phyloP scores from a whole-genome alignment of 2,888 invertebrate species.

The Eupsilia transversa region DNA sequence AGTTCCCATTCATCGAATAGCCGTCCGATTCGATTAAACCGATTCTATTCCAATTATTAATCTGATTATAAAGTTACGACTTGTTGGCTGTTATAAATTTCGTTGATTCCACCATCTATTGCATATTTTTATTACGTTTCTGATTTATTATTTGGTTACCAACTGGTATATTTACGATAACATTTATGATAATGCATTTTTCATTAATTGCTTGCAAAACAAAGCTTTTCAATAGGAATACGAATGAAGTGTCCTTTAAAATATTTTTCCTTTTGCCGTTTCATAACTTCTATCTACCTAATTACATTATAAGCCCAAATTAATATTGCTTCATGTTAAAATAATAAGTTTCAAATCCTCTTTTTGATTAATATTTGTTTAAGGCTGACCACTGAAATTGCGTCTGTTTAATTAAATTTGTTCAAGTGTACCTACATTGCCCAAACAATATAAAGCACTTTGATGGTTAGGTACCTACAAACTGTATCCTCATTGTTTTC shows the following conservation, averaged over 20 bases:
- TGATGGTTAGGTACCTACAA: slow-evolving; percentile 44
- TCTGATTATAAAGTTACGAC: slow-evolving; percentile 86
- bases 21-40: slow-evolving; percentile 73
- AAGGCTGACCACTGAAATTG: slow-evolving; percentile 57
- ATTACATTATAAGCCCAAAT: slow-evolving; percentile 9
- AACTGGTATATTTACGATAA: slow-evolving; percentile 82
- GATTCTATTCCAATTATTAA: slow-evolving; percentile 79
- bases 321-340: slow-evolving; percentile 24
- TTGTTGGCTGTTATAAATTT: slow-evolving; percentile 89
- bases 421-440: slow-evolving; percentile 58
- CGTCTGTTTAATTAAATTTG: slow-evolving; percentile 54
- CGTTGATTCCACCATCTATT: slow-evolving; percentile 72
- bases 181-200: slow-evolving; percentile 76
- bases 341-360: slow-evolving; percentile 25
- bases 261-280: not conserved
- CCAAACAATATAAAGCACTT: slow-evolving; percentile 41
- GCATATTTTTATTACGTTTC: slow-evolving; percentile 70
- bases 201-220: slow-evolving; percentile 50
- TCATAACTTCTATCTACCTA: not conserved
- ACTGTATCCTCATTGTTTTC: slow-evolving; percentile 69
- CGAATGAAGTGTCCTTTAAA: not conserved
- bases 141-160: slow-evolving; percentile 86
- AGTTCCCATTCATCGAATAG: slow-evolving; percentile 77
- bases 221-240: slow-evolving; percentile 19
- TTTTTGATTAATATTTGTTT: slow-evolving; percentile 55